These are phyloP conservation scores for Cacoxenus indagator DNA, from an alignment of 2,888 invertebrate species.

Conservation along the genomic window DNA sequence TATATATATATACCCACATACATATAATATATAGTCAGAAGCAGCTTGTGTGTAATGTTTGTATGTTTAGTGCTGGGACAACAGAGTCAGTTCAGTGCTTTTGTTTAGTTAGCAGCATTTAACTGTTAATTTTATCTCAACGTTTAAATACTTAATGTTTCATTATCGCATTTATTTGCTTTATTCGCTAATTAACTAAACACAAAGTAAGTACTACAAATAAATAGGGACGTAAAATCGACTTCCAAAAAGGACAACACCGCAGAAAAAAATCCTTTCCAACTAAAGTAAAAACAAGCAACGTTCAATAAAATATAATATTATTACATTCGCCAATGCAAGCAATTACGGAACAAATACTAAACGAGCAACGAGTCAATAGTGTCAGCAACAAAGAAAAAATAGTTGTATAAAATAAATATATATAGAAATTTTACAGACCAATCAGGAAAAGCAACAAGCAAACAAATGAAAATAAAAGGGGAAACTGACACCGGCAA, in stretches of 20 bases:
- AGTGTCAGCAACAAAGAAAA: constrained; percentile 9
- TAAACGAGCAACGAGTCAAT: not conserved
- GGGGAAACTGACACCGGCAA: not conserved
- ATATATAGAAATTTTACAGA: too few relatives aligned
- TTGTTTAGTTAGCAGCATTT: too few relatives aligned
- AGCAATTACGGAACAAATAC: not conserved
- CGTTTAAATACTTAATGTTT: too few relatives aligned
- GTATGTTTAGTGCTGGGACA: too few relatives aligned
- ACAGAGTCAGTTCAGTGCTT: too few relatives aligned
- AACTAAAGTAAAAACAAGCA: not conserved
- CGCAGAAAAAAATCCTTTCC: too few relatives aligned
- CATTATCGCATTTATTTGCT: too few relatives aligned
- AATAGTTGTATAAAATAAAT: not conserved
- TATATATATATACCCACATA: too few relatives aligned
- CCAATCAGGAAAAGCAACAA: not conserved
- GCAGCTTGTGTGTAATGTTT: too few relatives aligned
- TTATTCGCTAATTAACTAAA: too few relatives aligned
- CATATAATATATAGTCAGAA: too few relatives aligned
- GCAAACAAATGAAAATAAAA: not conserved
- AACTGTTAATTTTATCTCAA: too few relatives aligned
- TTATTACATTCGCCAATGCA: not conserved
- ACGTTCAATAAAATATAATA: constrained; percentile 7
- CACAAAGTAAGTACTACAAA: not conserved
- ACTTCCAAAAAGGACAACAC: not conserved
- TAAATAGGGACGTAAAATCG: not conserved